Evolutionary conservation across 2,797 vertebrate species (phyloP).

Genomic region (Lindbergichthys nudifrons): DNA sequence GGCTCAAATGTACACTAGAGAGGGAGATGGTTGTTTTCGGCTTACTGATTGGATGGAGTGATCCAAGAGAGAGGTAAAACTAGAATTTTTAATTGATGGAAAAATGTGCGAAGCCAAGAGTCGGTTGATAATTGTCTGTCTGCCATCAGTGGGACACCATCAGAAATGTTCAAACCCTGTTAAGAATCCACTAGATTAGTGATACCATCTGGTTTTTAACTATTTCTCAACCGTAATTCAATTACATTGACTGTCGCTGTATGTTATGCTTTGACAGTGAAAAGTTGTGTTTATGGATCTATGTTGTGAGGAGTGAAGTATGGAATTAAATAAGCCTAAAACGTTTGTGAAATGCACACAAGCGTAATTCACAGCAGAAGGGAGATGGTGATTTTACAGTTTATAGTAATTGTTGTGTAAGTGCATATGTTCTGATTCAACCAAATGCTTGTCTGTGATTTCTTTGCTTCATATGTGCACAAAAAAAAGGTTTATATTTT

Average conservation of each 20-base stretch:
- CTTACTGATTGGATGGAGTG: slow-evolving; percentile 9
- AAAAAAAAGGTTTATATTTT: background rate
- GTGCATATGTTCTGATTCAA: too few species aligned
- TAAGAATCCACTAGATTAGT: too few species aligned
- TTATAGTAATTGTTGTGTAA: too few species aligned
- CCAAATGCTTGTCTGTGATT: background rate
- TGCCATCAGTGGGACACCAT: too few species aligned
- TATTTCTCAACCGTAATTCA: background rate
- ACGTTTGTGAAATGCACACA: background rate
- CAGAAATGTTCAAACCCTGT: too few species aligned
- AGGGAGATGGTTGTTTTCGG: slow-evolving; percentile 12
- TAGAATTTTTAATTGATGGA: slow-evolving; percentile 26
- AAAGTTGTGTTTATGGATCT: background rate
- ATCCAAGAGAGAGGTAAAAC: slow-evolving; percentile 25
- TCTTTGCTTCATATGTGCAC: slow-evolving; percentile 16
- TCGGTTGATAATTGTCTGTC: too few species aligned
- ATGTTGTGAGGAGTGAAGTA: background rate
- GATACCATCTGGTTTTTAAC: too few species aligned
- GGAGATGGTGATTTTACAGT: too few species aligned
- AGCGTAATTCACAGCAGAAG: background rate
- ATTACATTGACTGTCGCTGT: too few species aligned
- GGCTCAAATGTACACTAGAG: slow-evolving; percentile 22
- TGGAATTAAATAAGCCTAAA: background rate
- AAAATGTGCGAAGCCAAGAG: background rate
- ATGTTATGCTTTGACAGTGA: background rate